Evolutionary conservation across 2,888 invertebrate species (phyloP), one percentile per base, ranked within the genome.

Genomic region (Metacarcinus magister): DNA sequence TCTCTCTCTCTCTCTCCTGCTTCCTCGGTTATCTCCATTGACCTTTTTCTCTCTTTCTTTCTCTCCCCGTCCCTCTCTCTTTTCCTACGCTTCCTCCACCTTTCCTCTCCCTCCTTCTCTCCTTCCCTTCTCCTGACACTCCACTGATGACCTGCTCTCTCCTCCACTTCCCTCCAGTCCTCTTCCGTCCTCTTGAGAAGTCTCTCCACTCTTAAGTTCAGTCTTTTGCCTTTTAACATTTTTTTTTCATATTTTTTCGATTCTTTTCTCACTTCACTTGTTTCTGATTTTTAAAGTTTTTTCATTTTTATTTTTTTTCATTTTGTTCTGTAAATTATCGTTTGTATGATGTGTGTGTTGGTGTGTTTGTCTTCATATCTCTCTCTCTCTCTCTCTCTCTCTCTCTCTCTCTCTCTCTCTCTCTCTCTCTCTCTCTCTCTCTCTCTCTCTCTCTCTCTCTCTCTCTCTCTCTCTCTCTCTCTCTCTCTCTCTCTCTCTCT

Each of bases 361-460:
- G 16, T 54, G 54, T 75, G 13, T 93, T 16, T 93, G 3, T 93
- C 67, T 67, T 7, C 39, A 13, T 67, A 16, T 67, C 19, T 8
- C 32, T 28, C 60, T 93, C 54, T 60, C 60, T 54, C n/a, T 60
- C 19, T 93, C 5, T 93, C 93, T 60, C 23, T 93, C 60, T 93
- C n/a, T 92, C 92, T 92, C 8, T 92, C 54, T 48, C 92, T 92
- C 48, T 89, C 89, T 2, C 92, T 92, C 92, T 46, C 92, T 46
- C 48, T 92, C 48, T n/a, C 23, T n/a, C 92, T 54, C 54, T 54
- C 92, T 54, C 54, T 54, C 92, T 54, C 54, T 92, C 92, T 54
- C 54, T 54, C 92, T 92, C 92, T 92, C 92, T 92, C 92, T 92
- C 92, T 93, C 93, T 67, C 39, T 60, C 43, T 60, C 60, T 93